Evolutionary conservation across 2,113 vertebrate species (phyloP).

Genomic region (Andinoacara biseriatus): DNA sequence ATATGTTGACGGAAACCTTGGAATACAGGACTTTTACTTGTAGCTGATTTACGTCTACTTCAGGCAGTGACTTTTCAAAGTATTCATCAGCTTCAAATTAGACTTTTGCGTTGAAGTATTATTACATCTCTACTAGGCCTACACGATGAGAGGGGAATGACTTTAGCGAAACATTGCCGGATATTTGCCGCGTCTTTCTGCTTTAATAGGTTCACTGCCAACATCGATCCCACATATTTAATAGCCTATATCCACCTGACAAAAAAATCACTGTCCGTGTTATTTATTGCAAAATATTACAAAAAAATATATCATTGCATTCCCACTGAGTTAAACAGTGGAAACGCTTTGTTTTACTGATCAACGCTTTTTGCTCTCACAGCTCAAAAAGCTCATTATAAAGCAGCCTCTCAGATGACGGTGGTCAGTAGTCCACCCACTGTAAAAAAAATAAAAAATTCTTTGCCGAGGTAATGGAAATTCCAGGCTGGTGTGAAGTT

Average conservation of each 20-base stretch:
- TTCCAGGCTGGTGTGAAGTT: slow-evolving; percentile 62
- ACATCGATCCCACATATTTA: not conserved
- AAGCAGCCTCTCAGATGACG: slow-evolving; percentile 18
- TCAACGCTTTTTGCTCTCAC: not conserved
- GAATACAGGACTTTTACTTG: not conserved
- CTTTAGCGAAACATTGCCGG: not conserved
- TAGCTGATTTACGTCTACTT: not conserved
- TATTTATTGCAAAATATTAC: not conserved
- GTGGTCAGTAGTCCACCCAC: slow-evolving; percentile 44
- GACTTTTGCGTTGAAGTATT: not conserved
- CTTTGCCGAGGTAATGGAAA: slow-evolving; percentile 50
- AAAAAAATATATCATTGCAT: not conserved
- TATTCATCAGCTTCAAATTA: not conserved
- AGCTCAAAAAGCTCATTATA: slow-evolving; percentile 22
- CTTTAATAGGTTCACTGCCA: not conserved
- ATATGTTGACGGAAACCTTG: too few relatives aligned
- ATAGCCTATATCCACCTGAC: not conserved
- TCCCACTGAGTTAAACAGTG: not conserved
- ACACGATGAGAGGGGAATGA: not conserved
- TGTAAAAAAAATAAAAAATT: not conserved
- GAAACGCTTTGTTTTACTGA: not conserved
- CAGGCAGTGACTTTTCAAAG: not conserved
- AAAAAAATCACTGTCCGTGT: not conserved
- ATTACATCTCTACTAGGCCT: accelerated
- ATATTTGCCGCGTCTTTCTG: not conserved